Evolutionary conservation across 2,888 invertebrate genomes (phyloP), one percentile per base, ranked within the genome.

Genomic region (Scaptodrosophila latifasciaeformis): DNA sequence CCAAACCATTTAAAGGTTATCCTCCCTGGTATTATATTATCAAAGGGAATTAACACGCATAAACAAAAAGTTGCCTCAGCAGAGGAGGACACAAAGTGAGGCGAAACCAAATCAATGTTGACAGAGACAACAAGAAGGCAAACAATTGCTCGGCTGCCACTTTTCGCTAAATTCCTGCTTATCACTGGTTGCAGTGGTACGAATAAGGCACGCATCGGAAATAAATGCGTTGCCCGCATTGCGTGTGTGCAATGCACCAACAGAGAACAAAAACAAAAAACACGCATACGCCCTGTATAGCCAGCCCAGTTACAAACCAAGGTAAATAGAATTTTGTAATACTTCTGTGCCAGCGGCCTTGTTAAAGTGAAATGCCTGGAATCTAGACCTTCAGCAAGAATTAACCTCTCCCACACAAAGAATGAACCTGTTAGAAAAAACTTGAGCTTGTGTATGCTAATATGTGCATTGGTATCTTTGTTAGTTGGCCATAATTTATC

Each of bases 21-120:
- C 75, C 77, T 45, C 78, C 80, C 46, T 13, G 70, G 82, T 70
- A 80, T 80, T 76, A 76, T 76, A 81, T 81, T 76, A 76, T 76
- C 75, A 76, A 75, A 70, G 65, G 80, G 75, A 80, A 75, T 75
- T 75, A 81, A 75, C 80, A 75, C 74, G 82, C 82, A 76, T 63
- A 75, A 75, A 81, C 78, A 78, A 56, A 60, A 67, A 48, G 43
- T 52, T 51, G 21, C 50, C 46, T 19, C 44, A 43, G 19, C 53
- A 55, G 17, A 37, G 19, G 30, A 29, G 30, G n/a, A n/a, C n/a
- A n/a, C n/a, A n/a, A n/a, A 13, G 30, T 13, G 30, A 19, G 12
- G 34, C 31, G 19, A 39, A 39, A 17, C 6, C 17, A 10, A 21
- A 39, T 37, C 2, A n/a, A n/a, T n/a, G n/a, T n/a, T n/a, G n/a